A percentile compares a stretch with the other conserved stretches of the same genome.
Evolutionary conservation across 2,113 vertebrate genomes (phyloP).

Genomic region (Sebastes fasciatus): DNA sequence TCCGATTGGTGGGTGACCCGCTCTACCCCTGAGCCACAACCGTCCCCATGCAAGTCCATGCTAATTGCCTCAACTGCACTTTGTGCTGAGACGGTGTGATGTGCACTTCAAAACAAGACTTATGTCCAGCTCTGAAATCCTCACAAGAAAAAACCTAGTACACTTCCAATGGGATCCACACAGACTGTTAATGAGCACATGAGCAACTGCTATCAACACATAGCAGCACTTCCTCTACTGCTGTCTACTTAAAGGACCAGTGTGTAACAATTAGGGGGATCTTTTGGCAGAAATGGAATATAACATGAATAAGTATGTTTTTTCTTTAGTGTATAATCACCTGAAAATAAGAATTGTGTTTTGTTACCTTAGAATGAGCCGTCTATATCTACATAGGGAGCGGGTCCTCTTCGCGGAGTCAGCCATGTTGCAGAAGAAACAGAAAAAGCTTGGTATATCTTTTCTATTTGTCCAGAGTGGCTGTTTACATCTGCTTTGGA

Average conservation of each 20-base stretch:
- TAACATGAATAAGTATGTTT: no score
- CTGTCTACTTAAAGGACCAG: constrained; percentile 1
- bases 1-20: no score
- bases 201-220: constrained; percentile 8
- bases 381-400: no score
- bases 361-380: no score
- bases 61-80: background rate
- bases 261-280: no score
- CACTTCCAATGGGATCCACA: background rate
- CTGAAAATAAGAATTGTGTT: no score
- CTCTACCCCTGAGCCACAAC: no score
- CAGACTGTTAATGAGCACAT: constrained; percentile 44
- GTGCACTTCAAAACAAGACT: background rate
- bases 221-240: background rate
- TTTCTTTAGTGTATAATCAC: no score
- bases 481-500: background rate
- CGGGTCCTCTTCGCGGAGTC: no score
- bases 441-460: background rate
- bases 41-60: background rate
- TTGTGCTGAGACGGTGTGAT: background rate
- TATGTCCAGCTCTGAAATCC: background rate
- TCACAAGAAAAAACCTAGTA: background rate
- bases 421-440: background rate
- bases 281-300: no score
- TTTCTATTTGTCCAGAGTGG: background rate